Conservation (phyloP, 2,888 invertebrate species). For the Pterobdella sp. region DNA sequence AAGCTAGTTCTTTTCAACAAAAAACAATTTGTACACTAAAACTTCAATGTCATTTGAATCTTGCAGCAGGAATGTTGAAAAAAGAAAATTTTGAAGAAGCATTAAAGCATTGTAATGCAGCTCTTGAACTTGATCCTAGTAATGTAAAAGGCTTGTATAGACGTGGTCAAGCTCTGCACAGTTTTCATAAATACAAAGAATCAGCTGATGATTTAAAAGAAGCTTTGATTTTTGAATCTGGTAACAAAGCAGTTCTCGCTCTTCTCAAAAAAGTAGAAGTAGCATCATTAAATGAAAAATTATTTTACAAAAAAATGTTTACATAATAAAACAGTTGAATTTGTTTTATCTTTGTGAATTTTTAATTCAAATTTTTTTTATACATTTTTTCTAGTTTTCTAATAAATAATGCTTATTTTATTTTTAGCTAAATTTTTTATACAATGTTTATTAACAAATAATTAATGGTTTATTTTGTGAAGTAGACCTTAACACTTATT, state of each 20-base stretch:
- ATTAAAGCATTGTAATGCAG: slow-evolving; percentile 66
- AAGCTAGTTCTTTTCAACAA: neutral
- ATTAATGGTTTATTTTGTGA: too few relatives aligned
- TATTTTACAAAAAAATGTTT: slow-evolving; percentile 38
- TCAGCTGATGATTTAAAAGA: slow-evolving; percentile 33
- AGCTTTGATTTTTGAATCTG: slow-evolving; percentile 34
- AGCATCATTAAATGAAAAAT: slow-evolving; percentile 33
- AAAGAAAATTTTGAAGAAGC: slow-evolving; percentile 63
- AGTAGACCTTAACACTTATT: too few relatives aligned
- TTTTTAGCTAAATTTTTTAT: neutral
- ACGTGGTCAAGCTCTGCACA: slow-evolving; percentile 59
- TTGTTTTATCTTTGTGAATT: neutral
- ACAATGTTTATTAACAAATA: neutral
- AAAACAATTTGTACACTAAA: slow-evolving; percentile 28
- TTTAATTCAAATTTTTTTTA: slow-evolving; percentile 3
- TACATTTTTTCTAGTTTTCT: too few relatives aligned
- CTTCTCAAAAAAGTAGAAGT: slow-evolving; percentile 28
- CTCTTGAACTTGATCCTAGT: slow-evolving; percentile 63
- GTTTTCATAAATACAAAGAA: slow-evolving; percentile 33
- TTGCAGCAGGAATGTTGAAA: slow-evolving; percentile 55
- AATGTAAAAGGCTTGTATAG: slow-evolving; percentile 83
- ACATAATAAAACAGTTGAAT: neutral
- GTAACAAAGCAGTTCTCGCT: slow-evolving; percentile 34
- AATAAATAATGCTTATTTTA: neutral
- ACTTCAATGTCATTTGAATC: slow-evolving; percentile 36